phyloP scores from a whole-genome alignment of 2,888 invertebrate genomes.

The Lasioglossum vierecki region DNA sequence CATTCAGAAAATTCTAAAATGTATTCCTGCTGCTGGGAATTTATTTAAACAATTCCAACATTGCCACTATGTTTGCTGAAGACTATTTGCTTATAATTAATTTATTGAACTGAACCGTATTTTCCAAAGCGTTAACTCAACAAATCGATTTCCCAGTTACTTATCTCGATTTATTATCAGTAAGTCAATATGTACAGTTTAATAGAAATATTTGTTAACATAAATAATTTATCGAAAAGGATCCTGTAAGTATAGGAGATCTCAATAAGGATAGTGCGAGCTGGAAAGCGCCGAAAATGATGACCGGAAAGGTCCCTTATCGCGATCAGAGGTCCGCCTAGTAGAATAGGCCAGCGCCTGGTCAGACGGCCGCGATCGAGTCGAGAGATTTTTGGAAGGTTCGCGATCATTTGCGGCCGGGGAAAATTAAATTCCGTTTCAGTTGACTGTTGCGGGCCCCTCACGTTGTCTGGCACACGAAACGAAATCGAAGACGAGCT shows the following conservation, averaged over 20 bases:
- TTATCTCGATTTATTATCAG: neutral
- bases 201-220: neutral
- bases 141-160: neutral
- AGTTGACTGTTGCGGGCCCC: neutral
- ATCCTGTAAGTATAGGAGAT: neutral
- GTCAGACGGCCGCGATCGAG: neutral
- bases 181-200: neutral
- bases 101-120: neutral
- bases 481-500: conserved; percentile 49
- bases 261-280: too few species aligned
- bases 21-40: neutral
- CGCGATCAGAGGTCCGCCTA: neutral
- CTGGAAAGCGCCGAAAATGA: neutral
- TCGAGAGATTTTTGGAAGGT: neutral
- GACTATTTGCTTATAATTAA: neutral
- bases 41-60: neutral
- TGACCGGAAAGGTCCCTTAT: neutral
- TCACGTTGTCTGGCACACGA: conserved; percentile 10
- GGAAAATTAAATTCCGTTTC: conserved; percentile 42
- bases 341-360: conserved; percentile 24
- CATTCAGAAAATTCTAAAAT: neutral
- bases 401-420: neutral
- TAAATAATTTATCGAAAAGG: neutral
- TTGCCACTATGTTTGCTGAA: neutral
- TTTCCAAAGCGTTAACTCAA: neutral